Percentiles rank a stretch among this genome's conserved stretches.
Evolutionary conservation across 2,113 vertebrate genomes (phyloP).

Genomic region (Vimba vimba): DNA sequence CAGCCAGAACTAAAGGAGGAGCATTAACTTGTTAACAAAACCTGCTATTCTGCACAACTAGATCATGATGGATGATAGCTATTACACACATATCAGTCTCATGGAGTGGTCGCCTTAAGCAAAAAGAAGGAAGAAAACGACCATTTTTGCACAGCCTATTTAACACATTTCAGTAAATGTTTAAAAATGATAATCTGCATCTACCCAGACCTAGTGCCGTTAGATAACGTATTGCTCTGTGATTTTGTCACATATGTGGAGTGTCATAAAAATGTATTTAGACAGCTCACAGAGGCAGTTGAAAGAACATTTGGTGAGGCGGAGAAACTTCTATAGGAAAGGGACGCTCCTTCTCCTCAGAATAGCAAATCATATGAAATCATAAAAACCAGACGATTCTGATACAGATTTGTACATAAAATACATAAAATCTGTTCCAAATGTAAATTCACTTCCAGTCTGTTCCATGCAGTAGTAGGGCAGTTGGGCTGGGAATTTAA

Average conservation of each 20-base stretch:
- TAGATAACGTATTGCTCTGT: neutral
- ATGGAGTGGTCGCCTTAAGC: neutral
- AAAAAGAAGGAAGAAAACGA: neutral
- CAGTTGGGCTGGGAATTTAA: constrained; percentile 30
- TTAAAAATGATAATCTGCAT: neutral
- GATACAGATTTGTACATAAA: neutral
- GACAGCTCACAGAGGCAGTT: neutral
- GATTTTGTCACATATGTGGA: neutral
- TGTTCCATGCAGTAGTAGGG: constrained; percentile 23
- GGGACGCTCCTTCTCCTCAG: neutral
- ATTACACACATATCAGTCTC: constrained; percentile 51
- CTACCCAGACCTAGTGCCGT: neutral
- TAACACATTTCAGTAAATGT: neutral
- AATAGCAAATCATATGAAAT: neutral
- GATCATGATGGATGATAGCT: constrained; percentile 62
- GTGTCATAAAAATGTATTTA: neutral
- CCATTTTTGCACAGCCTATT: neutral
- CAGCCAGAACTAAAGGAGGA: constrained; percentile 3
- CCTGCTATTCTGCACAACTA: constrained; percentile 40
- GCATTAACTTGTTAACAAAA: constrained; percentile 40
- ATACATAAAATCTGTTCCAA: neutral
- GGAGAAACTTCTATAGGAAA: neutral
- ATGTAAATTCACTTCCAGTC: neutral
- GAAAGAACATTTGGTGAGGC: neutral
- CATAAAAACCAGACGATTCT: neutral